Conservation (phyloP, 2,113 vertebrate species). For the Pao palembangensis region DNA sequence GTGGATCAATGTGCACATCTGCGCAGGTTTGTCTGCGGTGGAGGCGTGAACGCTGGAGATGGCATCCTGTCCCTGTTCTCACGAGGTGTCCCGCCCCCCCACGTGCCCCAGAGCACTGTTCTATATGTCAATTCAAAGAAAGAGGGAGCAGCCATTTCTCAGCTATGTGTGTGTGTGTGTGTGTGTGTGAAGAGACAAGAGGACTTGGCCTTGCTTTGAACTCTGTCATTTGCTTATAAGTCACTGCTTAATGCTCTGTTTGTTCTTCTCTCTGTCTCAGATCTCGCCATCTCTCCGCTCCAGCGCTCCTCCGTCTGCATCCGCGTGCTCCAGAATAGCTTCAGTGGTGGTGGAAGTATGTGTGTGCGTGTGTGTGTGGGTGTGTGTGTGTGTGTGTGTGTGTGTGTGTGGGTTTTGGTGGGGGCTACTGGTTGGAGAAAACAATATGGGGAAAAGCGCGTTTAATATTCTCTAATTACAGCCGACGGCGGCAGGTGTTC, state of each 20-base stretch:
- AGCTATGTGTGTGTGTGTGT: conserved; percentile 22
- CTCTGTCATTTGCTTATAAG: conserved; percentile 62
- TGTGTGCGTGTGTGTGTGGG: no score
- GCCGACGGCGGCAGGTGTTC: conserved; percentile 30
- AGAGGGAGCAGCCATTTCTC: conserved; percentile 55
- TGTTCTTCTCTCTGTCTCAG: conserved; percentile 25
- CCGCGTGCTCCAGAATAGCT: not conserved
- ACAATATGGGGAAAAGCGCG: conserved; percentile 8
- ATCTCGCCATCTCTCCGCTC: conserved; percentile 14
- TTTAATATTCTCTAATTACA: conserved; percentile 36
- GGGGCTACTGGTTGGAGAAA: conserved; percentile 5
- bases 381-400: no score
- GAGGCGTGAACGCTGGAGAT: conserved; percentile 10
- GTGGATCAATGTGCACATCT: not conserved
- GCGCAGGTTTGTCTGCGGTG: not conserved
- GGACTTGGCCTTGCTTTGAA: conserved; percentile 53
- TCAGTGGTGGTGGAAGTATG: no score
- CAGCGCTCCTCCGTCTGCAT: conserved; percentile 1
- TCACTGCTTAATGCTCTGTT: conserved; percentile 49
- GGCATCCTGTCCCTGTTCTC: conserved; percentile 32
- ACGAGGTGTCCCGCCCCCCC: not conserved
- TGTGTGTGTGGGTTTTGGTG: no score
- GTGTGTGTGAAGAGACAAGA: conserved; percentile 44
- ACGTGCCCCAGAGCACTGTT: conserved; percentile 50
- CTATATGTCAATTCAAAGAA: conserved; percentile 64